phyloP scores from a whole-genome alignment of 1,140 invertebrate genomes.

The Latrodectus geometricus region DNA sequence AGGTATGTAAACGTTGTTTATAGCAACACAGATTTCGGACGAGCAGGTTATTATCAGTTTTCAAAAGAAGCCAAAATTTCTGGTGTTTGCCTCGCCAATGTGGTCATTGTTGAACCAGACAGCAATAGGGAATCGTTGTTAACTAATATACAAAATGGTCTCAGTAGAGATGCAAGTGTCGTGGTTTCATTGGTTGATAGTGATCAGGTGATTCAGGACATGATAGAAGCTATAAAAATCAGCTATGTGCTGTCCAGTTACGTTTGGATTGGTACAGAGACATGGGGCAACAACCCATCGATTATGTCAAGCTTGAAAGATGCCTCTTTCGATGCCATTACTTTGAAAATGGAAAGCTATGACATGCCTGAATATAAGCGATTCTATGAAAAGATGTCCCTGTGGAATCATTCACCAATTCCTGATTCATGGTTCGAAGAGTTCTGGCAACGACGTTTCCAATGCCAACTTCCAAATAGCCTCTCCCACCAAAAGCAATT shows the following conservation, averaged over 20 bases:
- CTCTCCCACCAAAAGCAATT: constrained; percentile 64
- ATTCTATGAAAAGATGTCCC: constrained; percentile 68
- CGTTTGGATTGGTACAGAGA: constrained; percentile 58
- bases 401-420: constrained; percentile 67
- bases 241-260: constrained; percentile 14
- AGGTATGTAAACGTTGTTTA: constrained; percentile 58
- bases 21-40: constrained; percentile 52
- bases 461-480: constrained; percentile 68
- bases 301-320: constrained; percentile 68
- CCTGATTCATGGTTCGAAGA: constrained; percentile 71
- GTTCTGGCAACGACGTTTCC: constrained; percentile 69
- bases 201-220: constrained; percentile 9
- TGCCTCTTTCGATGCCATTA: constrained; percentile 64
- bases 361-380: constrained; percentile 69
- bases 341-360: constrained; percentile 68
- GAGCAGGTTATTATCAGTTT: constrained; percentile 33
- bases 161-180: constrained; percentile 31
- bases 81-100: constrained; percentile 46
- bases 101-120: constrained; percentile 38
- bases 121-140: constrained; percentile 5
- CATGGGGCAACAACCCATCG: constrained; percentile 40
- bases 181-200: constrained; percentile 57
- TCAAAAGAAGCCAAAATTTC: constrained; percentile 42
- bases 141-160: constrained; percentile 31
- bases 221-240: constrained; percentile 44